phyloP scores from a whole-genome alignment of 2,797 vertebrate species.

The Typhlichthys eigenmanni region DNA sequence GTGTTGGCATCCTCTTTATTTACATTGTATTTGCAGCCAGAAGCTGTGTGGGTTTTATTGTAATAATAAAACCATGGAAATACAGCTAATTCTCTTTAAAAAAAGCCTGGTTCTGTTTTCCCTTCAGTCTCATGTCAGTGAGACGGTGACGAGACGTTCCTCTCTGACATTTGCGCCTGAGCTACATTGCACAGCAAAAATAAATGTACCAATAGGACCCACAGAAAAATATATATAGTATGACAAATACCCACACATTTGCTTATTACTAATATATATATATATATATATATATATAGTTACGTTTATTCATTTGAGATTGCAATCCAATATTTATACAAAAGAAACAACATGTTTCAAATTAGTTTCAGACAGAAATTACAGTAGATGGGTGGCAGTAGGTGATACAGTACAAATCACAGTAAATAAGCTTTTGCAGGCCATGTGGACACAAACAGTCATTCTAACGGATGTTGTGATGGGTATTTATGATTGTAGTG shows the following conservation, averaged over 20 bases:
- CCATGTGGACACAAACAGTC: slow-evolving; percentile 19
- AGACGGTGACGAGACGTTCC: slow-evolving; percentile 48
- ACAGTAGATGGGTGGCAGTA: slow-evolving; percentile 23
- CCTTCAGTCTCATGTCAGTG: slow-evolving; percentile 60
- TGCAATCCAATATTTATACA: slow-evolving; percentile 50
- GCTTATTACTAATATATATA: slow-evolving; percentile 46
- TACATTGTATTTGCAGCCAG: slow-evolving; percentile 59
- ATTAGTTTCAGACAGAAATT: slow-evolving; percentile 32
- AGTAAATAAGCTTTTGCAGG: background rate
- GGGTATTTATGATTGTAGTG: background rate
- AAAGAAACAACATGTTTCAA: slow-evolving; percentile 33
- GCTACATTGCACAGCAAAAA: slow-evolving; percentile 65
- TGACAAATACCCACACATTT: slow-evolving; percentile 57
- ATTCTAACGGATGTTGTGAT: slow-evolving; percentile 40
- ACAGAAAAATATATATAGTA: slow-evolving; percentile 42
- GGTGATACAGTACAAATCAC: slow-evolving; percentile 16
- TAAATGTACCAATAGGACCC: slow-evolving; percentile 51
- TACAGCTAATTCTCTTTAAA: slow-evolving; percentile 39
- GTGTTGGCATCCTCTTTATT: slow-evolving; percentile 73
- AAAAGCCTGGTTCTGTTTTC: slow-evolving; percentile 40
- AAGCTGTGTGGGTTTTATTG: slow-evolving; percentile 49
- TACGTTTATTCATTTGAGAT: background rate
- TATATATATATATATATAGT: slow-evolving; percentile 22
- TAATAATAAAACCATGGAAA: slow-evolving; percentile 50
- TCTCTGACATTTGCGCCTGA: slow-evolving; percentile 43